phyloP scores from a whole-genome alignment of 1,140 invertebrate species.

The Aphis gossypii region DNA sequence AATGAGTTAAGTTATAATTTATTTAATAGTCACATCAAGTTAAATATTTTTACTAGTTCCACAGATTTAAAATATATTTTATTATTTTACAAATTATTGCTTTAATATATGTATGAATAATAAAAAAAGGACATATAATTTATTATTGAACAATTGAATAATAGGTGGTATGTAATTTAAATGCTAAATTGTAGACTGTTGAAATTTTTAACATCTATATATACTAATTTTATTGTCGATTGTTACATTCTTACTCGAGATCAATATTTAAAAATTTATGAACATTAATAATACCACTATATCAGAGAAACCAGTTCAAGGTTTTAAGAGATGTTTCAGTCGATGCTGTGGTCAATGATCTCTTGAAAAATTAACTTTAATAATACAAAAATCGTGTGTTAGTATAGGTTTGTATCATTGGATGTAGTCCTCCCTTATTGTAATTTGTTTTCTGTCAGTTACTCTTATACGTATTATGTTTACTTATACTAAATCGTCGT shows the following conservation, averaged over 20 bases:
- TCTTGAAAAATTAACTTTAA: not conserved
- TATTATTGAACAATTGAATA: no score
- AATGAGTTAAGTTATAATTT: no score
- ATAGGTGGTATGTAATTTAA: not conserved
- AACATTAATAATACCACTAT: not conserved
- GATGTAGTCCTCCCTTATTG: not conserved
- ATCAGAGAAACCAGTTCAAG: not conserved
- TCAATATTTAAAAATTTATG: not conserved
- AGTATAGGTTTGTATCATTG: not conserved
- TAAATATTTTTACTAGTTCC: no score
- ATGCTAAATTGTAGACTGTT: not conserved
- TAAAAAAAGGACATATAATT: no score
- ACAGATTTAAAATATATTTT: no score
- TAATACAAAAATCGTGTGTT: not conserved
- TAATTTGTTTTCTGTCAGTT: not conserved
- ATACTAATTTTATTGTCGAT: not conserved
- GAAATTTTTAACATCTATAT: not conserved
- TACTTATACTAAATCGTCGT: not conserved
- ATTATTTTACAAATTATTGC: no score
- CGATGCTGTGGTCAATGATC: not conserved
- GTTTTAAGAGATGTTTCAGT: not conserved
- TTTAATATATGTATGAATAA: no score
- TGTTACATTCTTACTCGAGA: not conserved
- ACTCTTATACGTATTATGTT: no score
- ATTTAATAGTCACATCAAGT: no score